Percentiles rank a stretch among this genome's conserved stretches.
These are phyloP conservation scores for Scomberomorus guttatus DNA, from an alignment of 2,797 vertebrate genomes.

Conservation along the genomic window DNA sequence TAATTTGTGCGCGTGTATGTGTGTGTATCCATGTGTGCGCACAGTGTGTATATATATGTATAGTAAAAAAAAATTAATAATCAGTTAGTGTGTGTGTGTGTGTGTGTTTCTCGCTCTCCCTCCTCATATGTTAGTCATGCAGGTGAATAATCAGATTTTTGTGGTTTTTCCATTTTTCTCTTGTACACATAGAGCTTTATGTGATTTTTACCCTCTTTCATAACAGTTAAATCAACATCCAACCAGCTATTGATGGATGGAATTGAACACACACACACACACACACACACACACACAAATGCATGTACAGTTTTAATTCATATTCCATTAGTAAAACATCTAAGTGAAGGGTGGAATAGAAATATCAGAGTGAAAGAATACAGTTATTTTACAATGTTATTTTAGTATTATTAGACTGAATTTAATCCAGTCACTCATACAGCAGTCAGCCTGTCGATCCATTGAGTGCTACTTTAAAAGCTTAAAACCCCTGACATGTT, in stretches of 20 bases:
- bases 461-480: conserved; percentile 39
- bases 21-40: not conserved
- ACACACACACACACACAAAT: conserved; percentile 25
- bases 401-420: conserved; percentile 55
- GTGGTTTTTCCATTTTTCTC: conserved; percentile 44
- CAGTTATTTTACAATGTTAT: conserved; percentile 57
- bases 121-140: conserved; percentile 36
- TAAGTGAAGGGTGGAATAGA: conserved; percentile 30
- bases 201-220: conserved; percentile 42
- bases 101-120: conserved; percentile 15
- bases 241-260: conserved; percentile 16
- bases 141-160: conserved; percentile 58
- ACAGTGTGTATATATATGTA: conserved; percentile 18
- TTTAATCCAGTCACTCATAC: conserved; percentile 47
- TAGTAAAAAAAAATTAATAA: conserved; percentile 18
- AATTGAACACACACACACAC: not conserved
- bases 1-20: conserved; percentile 38
- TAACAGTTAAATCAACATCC: conserved; percentile 47
- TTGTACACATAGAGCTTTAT: conserved; percentile 45
- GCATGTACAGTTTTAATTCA: conserved; percentile 35
- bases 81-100: conserved; percentile 5
- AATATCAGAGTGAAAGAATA: conserved; percentile 25
- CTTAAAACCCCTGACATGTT: conserved; percentile 57
- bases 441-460: conserved; percentile 46
- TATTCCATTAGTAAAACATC: conserved; percentile 49